Percentiles rank a stretch among this genome's conserved stretches.
These are phyloP conservation scores for Pyrgilauda ruficollis DNA, from an alignment of 2,113 vertebrate genomes.

Conservation along the genomic window DNA sequence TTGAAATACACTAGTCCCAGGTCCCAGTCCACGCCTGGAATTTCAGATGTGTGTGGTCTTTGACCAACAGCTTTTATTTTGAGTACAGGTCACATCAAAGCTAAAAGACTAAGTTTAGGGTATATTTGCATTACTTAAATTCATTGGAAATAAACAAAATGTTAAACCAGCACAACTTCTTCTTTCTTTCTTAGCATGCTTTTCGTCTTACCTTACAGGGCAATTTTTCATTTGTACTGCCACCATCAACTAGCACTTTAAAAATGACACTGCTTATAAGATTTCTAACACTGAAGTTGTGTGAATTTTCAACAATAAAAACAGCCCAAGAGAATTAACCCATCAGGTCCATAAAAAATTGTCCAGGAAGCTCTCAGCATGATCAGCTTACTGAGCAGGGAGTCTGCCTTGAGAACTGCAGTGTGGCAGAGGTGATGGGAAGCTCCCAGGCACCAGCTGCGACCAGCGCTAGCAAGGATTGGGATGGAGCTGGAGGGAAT, in stretches of 20 bases:
- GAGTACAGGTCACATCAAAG: background rate
- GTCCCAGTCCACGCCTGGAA: background rate
- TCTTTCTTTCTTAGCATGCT: background rate
- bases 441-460: constrained; percentile 24
- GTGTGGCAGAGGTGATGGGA: background rate
- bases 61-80: background rate
- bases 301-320: constrained; percentile 24
- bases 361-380: background rate
- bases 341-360: background rate
- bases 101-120: background rate
- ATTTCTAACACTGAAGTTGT: background rate
- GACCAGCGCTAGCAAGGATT: constrained; percentile 9
- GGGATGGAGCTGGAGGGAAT: constrained; percentile 26
- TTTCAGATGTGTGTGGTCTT: background rate
- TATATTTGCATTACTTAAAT: background rate
- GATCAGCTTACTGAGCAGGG: background rate
- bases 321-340: background rate
- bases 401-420: background rate
- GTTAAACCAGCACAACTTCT: background rate
- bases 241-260: background rate
- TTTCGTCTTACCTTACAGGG: background rate
- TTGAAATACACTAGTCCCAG: background rate
- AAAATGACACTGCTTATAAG: background rate
- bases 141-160: background rate
- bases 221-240: background rate